These are phyloP conservation scores for Acropternis orthonyx DNA, from an alignment of 2,797 vertebrate genomes.

Conservation along the genomic window DNA sequence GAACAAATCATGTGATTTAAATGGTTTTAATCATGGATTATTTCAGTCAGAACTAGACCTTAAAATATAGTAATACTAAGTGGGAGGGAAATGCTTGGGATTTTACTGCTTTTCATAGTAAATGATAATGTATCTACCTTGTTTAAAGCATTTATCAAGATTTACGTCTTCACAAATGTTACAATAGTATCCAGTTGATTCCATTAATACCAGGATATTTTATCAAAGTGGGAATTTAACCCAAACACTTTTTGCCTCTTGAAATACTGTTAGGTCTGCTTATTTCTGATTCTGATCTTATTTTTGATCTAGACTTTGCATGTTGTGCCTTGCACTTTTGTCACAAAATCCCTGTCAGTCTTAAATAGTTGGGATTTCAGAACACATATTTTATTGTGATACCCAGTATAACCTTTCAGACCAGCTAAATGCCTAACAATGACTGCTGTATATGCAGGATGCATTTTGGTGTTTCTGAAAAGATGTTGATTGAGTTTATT, in stretches of 20 bases:
- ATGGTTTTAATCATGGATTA: slow-evolving; percentile 36
- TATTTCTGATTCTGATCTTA: not conserved
- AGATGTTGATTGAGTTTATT: not conserved
- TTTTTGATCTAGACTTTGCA: not conserved
- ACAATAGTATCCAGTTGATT: not conserved
- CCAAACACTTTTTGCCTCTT: not conserved
- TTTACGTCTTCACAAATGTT: not conserved
- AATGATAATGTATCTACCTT: not conserved
- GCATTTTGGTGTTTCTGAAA: not conserved
- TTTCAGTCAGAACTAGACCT: not conserved
- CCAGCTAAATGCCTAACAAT: not conserved
- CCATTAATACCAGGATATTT: not conserved
- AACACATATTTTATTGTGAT: not conserved
- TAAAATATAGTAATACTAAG: not conserved
- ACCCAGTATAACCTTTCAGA: not conserved
- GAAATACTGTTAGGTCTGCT: not conserved
- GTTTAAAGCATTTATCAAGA: not conserved
- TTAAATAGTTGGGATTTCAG: not conserved
- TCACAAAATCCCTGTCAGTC: slow-evolving; percentile 1
- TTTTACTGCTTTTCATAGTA: not conserved
- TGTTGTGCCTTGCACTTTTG: slow-evolving; percentile 3
- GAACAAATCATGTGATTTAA: slow-evolving; percentile 36
- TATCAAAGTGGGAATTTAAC: not conserved
- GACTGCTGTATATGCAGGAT: not conserved
- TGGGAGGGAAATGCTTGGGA: not conserved